Evolutionary conservation across 2,888 invertebrate genomes (phyloP), one percentile per base, ranked within the genome.

Genomic region (Epistrophella euchroma): DNA sequence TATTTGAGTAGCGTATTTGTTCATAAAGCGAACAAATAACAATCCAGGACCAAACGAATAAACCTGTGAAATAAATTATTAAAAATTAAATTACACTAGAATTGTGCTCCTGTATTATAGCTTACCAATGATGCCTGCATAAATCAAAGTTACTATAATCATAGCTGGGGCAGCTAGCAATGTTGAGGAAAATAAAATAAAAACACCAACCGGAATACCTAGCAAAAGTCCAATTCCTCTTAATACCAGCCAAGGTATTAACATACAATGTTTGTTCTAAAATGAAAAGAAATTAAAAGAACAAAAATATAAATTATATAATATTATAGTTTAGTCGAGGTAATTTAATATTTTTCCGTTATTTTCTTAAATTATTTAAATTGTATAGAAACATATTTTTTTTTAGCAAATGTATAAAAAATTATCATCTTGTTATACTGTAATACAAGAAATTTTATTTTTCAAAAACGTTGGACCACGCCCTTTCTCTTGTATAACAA

Each of bases 171-270:
- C 3, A 17, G 9, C 3, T 9, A 3, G 0, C 2, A 43, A 0
- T 3, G 17, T 0, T 17, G 17, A 2, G 2, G 17, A 17, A 17
- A 35, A 17, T 11, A 35, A 11, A 58, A 35, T 4, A 10, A 19
- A 0, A 35, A 35, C 1, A 2, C 11, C 37, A 15, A 13, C 2
- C 2, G 37, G 22, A 22, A 13, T 9, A 0, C 4, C 13, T 4
- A 19, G 0, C 11, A 47, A 5, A 11, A 47, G 10, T 22, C 37
- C 60, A 22, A 60, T 15, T 9, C 4, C 19, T 15, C 37, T 22
- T 1, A 60, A 4, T 40, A 40, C 25, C 15, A 60, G 19, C 60
- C 60, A 60, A 10, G 60, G 60, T 9, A 60, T 25, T 15, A 60
- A 22, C 15, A 60, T 22, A 0, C 2, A 19, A 22, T 60, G 60